Conservation (phyloP, 1,140 invertebrate genomes). For the Anastatus disparis region DNA sequence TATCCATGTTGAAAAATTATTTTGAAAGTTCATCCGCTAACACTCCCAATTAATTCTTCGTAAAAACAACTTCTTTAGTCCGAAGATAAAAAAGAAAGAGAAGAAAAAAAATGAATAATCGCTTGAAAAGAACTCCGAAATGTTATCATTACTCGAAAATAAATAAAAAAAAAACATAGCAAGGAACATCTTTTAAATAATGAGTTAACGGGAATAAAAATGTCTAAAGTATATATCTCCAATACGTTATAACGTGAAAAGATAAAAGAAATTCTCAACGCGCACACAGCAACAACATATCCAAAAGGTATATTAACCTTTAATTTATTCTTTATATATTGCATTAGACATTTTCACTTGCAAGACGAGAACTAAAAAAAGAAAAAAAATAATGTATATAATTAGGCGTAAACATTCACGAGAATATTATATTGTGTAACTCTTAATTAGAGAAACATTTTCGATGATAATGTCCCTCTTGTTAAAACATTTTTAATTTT, state of each 20-base stretch:
- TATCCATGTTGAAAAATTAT: neutral
- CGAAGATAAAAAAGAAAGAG: no score
- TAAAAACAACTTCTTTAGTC: conserved; percentile 4
- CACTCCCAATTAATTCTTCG: conserved; percentile 5
- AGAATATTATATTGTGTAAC: no score
- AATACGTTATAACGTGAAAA: neutral
- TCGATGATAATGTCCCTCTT: no score
- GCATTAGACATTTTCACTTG: neutral
- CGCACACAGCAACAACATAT: neutral
- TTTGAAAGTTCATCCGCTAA: neutral
- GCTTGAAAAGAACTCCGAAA: neutral
- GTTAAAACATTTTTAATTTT: no score
- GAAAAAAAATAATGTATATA: neutral
- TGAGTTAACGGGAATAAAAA: conserved; percentile 24
- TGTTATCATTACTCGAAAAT: conserved; percentile 31
- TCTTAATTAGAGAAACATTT: no score
- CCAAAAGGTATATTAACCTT: neutral
- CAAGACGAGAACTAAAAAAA: neutral
- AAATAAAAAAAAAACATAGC: no score
- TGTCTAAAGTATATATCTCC: neutral
- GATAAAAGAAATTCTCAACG: conserved; percentile 5
- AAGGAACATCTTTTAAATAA: conserved; percentile 27
- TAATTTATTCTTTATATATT: neutral
- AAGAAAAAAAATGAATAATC: conserved; percentile 29
- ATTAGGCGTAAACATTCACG: neutral